phyloP scores from a whole-genome alignment of 1,140 invertebrate genomes.

The Thaumetopoea pityocampa region DNA sequence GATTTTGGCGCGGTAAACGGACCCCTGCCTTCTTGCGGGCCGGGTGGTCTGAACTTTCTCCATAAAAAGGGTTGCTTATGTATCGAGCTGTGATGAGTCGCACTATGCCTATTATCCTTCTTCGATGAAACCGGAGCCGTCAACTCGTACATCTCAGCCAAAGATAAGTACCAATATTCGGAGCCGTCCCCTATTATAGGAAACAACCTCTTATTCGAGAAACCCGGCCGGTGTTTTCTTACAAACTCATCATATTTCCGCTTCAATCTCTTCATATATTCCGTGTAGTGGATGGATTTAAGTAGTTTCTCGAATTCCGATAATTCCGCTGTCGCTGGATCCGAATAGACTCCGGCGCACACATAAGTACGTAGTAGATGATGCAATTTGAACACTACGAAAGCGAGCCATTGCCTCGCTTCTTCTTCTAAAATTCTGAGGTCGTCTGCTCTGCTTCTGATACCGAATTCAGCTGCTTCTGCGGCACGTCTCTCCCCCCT shows the following conservation, averaged over 20 bases:
- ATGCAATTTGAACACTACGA: constrained; percentile 71
- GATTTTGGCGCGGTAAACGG: constrained; percentile 36
- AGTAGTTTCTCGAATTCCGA: constrained; percentile 67
- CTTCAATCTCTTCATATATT: constrained; percentile 67
- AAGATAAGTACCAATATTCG: constrained; percentile 69
- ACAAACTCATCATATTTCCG: constrained; percentile 64
- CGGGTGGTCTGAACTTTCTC: constrained; percentile 35
- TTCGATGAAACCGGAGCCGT: constrained; percentile 31
- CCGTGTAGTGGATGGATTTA: constrained; percentile 61
- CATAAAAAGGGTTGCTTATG: constrained; percentile 62
- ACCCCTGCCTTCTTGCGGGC: constrained; percentile 33
- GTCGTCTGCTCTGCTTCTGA: constrained; percentile 54
- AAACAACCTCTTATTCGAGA: constrained; percentile 58
- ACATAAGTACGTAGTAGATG: constrained; percentile 64
- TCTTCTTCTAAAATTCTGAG: constrained; percentile 62
- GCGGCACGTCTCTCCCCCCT: constrained; percentile 52
- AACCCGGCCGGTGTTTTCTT: constrained; percentile 46
- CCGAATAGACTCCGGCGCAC: constrained; percentile 64
- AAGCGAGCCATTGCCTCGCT: constrained; percentile 62
- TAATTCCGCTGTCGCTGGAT: constrained; percentile 45
- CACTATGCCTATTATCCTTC: constrained; percentile 37
- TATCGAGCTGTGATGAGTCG: constrained; percentile 41
- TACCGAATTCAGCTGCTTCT: constrained; percentile 54
- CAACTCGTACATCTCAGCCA: constrained; percentile 66
- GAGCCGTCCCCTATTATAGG: constrained; percentile 64